A percentile compares a stretch with the other conserved stretches of the same genome.
Evolutionary conservation across 2,888 invertebrate genomes (phyloP).

Genomic region (Cybosia mesomella): DNA sequence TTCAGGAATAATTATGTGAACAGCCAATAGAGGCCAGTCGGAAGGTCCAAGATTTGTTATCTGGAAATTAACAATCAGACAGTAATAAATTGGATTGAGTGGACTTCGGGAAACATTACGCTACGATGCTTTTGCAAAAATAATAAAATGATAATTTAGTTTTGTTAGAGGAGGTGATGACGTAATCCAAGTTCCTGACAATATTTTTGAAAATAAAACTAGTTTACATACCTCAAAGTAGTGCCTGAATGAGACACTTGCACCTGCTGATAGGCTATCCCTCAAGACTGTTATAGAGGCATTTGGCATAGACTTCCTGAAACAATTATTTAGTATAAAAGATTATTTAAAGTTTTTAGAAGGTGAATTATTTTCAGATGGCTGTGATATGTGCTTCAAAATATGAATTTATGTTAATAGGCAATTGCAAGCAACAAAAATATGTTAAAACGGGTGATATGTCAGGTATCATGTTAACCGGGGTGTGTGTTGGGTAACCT

Average conservation of each 20-base stretch:
- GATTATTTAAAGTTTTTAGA: neutral
- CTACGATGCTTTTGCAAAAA: neutral
- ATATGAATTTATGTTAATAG: too few relatives aligned
- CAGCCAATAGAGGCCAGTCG: conserved; percentile 65
- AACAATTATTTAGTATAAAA: conserved; percentile 45
- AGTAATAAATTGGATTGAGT: neutral
- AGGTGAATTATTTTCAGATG: neutral
- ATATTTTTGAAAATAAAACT: neutral
- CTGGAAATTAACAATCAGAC: conserved; percentile 56
- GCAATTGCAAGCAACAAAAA: too few relatives aligned
- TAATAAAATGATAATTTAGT: neutral
- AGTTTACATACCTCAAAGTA: conserved; percentile 67
- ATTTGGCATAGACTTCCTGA: conserved; percentile 71
- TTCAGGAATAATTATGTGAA: conserved; percentile 56
- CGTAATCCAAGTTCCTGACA: neutral
- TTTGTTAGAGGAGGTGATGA: too few relatives aligned
- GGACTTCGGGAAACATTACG: neutral
- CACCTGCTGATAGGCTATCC: conserved; percentile 60
- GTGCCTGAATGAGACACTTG: conserved; percentile 66
- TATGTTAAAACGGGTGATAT: too few relatives aligned
- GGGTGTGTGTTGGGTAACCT: too few relatives aligned
- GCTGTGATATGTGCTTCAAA: too few relatives aligned
- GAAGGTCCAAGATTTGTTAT: conserved; percentile 78
- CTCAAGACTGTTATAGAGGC: conserved; percentile 68
- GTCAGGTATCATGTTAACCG: too few relatives aligned